Evolutionary conservation across 2,888 invertebrate species (phyloP).

Genomic region (Plebejus anna): DNA sequence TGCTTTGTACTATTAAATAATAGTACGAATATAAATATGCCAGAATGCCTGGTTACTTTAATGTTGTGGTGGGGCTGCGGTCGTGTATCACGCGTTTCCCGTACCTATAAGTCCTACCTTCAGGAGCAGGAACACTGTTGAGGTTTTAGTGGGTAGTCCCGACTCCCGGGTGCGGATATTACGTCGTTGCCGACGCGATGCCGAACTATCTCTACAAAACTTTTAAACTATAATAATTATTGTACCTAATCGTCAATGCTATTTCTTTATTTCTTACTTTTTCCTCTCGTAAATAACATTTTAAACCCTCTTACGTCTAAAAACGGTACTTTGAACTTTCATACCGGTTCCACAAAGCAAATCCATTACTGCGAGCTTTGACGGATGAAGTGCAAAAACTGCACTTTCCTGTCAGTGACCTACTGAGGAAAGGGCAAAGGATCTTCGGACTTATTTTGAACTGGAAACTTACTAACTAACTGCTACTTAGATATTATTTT

Average conservation of each 20-base stretch:
- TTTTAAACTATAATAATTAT: too few relatives aligned
- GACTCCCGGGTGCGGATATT: too few relatives aligned
- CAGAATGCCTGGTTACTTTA: too few relatives aligned
- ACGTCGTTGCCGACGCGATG: too few relatives aligned
- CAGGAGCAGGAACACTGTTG: too few relatives aligned
- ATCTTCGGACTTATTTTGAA: slow-evolving; percentile 9
- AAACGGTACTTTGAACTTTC: slow-evolving; percentile 24
- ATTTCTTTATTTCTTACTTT: too few relatives aligned
- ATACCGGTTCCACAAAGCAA: slow-evolving; percentile 14
- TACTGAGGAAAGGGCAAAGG: neutral
- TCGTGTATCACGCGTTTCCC: too few relatives aligned
- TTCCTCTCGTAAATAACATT: neutral
- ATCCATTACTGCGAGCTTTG: slow-evolving; percentile 14
- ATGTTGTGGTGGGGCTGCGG: too few relatives aligned
- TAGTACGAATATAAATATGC: neutral
- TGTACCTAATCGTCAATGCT: too few relatives aligned
- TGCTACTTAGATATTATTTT: neutral
- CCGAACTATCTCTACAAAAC: too few relatives aligned
- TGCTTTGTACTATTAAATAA: neutral
- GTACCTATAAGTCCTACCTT: too few relatives aligned
- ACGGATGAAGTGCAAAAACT: slow-evolving; percentile 18
- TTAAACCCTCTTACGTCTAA: neutral
- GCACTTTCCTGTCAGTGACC: slow-evolving; percentile 8
- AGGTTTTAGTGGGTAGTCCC: too few relatives aligned
- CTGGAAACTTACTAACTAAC: neutral